Percentiles rank a stretch among this genome's conserved stretches.
Conservation (phyloP, 2,797 vertebrate species). For the Fistularia tabacaria region DNA sequence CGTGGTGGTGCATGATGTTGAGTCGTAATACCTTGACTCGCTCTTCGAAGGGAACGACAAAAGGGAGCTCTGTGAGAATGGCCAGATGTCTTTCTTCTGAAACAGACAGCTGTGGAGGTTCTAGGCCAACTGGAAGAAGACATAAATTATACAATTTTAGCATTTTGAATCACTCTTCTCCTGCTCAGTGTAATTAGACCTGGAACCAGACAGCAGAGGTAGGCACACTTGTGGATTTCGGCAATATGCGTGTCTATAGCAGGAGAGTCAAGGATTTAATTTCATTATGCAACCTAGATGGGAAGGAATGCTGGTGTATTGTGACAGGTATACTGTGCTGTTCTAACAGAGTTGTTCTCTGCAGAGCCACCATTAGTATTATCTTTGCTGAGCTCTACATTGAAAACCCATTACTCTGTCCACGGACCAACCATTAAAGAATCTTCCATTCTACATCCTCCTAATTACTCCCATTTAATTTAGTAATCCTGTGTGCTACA, state of each 20-base stretch:
- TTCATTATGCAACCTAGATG: no score
- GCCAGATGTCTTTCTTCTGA: conserved; percentile 96
- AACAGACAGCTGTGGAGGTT: conserved; percentile 92
- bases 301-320: no score
- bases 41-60: conserved; percentile 98
- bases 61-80: conserved; percentile 95
- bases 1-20: neutral
- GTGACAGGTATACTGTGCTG: no score
- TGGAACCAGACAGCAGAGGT: neutral
- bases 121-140: conserved; percentile 81
- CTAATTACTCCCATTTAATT: conserved; percentile 69
- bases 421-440: conserved; percentile 58
- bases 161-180: neutral
- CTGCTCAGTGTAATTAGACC: neutral
- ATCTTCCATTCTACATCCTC: conserved; percentile 39
- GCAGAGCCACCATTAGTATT: conserved; percentile 3
- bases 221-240: neutral
- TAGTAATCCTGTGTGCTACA: conserved; percentile 60
- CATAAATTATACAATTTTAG: conserved; percentile 1
- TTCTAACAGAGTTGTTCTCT: neutral
- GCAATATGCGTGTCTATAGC: no score
- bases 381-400: conserved; percentile 18
- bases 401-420: conserved; percentile 25
- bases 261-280: no score
- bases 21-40: conserved; percentile 87